Evolutionary conservation across 2,113 vertebrate genomes (phyloP).

Genomic region (Xiphias gladius): DNA sequence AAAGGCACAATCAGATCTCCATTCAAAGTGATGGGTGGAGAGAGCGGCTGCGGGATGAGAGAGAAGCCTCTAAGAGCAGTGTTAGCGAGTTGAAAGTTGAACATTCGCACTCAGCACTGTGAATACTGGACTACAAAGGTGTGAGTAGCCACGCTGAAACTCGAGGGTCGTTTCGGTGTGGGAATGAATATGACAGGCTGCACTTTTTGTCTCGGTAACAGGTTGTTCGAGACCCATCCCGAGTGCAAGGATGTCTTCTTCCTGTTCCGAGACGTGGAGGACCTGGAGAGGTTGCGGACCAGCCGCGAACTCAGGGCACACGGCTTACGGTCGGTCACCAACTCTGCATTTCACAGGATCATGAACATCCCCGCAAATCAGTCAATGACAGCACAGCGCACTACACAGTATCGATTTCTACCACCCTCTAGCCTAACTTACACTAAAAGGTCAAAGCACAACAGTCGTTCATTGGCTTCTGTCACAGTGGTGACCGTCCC

Average conservation of each 20-base stretch:
- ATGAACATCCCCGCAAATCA: background rate
- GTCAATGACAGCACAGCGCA: conserved; percentile 6
- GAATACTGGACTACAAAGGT: conserved; percentile 2
- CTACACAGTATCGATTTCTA: background rate
- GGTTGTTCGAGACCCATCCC: conserved; percentile 88
- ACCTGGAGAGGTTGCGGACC: conserved; percentile 83
- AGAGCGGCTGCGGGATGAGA: conserved; percentile 14
- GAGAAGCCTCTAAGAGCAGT: background rate
- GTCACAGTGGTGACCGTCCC: background rate
- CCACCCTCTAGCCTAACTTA: background rate
- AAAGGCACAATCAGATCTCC: conserved; percentile 47
- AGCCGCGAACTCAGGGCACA: conserved; percentile 85
- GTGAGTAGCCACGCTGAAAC: background rate
- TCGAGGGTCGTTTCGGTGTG: conserved; percentile 37
- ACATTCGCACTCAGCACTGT: background rate
- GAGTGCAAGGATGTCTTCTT: conserved; percentile 89
- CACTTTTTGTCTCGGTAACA: conserved; percentile 77
- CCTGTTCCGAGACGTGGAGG: conserved; percentile 86
- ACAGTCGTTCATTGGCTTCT: background rate
- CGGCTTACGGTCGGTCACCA: conserved; percentile 81
- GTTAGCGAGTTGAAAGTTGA: conserved; percentile 21
- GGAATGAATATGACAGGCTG: conserved; percentile 36
- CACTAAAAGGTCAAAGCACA: background rate
- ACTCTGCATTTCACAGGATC: background rate
- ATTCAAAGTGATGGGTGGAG: conserved; percentile 25